Base-by-base conservation (phyloP, 23 tunicate species). In the Diplosoma virens region DNA sequence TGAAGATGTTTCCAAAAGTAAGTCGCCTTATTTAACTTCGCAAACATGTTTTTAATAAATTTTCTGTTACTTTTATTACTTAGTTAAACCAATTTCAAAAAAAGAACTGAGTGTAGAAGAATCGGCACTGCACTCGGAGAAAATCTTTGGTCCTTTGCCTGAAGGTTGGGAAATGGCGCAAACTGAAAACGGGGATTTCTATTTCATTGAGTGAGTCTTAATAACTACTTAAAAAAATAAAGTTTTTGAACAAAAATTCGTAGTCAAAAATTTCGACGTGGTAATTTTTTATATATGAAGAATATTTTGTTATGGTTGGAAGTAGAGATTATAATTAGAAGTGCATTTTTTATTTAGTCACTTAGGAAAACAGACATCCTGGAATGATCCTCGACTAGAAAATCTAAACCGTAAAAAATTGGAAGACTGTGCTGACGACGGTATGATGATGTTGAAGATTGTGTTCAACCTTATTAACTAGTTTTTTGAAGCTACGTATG, bases 121-220 rank as follows among this genome's bases (percentile, higher is more conserved):
- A 29, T 64, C 73, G 3, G 33, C 65, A n/a, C 21, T 46, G 17
- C 59, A 58, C 14, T 72, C 87, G 7, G 87, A 82, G 16, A 82
- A 82, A 65, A 20, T 74, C 1, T 71, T 82, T 22, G 94, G 94
- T 6, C 85, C 86, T 17, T 52, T 94, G 30, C 99, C 99, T 32
- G 95, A 83, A 23, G 99, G 99, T 24, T 94, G 99, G 99, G 99
- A 94, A 53, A 93, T 81, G 87, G 95, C 83, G 0, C 72, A 81
- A 32, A 94, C 99, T 14, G 90, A 88, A 27, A 47, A 79, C 7
- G 99, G 99, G 25, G 95, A 94, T 37, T 74, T 27, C 26, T 92
- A 92, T 64, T 92, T 70, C 48, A 92, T 92, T 20, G 97, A 92
- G 97, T 92, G 66, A 85, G 84, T 69, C n/a, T n/a, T n/a, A n/a